A percentile compares a stretch with the other conserved stretches of the same genome.
phyloP scores from a whole-genome alignment of 2,113 vertebrate genomes.

The Perca flavescens region DNA sequence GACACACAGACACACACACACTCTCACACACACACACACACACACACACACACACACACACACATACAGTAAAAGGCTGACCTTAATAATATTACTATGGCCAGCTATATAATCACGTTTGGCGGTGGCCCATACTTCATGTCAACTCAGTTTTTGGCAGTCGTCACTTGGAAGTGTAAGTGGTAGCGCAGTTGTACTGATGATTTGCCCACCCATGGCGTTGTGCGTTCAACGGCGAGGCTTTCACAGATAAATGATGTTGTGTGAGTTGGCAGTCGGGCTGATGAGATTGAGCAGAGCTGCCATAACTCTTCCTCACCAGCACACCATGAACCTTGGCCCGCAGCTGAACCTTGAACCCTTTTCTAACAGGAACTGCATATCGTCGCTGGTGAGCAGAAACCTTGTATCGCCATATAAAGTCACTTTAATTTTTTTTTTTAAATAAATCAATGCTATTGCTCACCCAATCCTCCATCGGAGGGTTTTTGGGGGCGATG shows the following conservation, averaged over 20 bases:
- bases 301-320: constrained; percentile 58
- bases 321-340: constrained; percentile 54
- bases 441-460: no score
- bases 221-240: constrained; percentile 36
- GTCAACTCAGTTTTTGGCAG: constrained; percentile 30
- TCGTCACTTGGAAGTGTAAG: constrained; percentile 12
- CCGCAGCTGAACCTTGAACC: constrained; percentile 51
- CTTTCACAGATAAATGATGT: constrained; percentile 64
- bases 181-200: background rate
- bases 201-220: constrained; percentile 43
- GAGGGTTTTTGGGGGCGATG: no score
- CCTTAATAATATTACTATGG: constrained; percentile 4
- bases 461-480: no score
- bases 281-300: constrained; percentile 59
- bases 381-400: background rate
- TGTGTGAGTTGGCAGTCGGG: constrained; percentile 29
- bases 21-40: background rate
- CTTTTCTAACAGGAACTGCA: background rate
- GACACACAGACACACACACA: background rate
- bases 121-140: constrained; percentile 17
- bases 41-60: background rate
- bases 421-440: no score
- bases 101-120: constrained; percentile 24
- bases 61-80: background rate
- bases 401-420: no score